Base-by-base conservation (phyloP, 2,113 vertebrate species). In the Mionectes macconnelli region DNA sequence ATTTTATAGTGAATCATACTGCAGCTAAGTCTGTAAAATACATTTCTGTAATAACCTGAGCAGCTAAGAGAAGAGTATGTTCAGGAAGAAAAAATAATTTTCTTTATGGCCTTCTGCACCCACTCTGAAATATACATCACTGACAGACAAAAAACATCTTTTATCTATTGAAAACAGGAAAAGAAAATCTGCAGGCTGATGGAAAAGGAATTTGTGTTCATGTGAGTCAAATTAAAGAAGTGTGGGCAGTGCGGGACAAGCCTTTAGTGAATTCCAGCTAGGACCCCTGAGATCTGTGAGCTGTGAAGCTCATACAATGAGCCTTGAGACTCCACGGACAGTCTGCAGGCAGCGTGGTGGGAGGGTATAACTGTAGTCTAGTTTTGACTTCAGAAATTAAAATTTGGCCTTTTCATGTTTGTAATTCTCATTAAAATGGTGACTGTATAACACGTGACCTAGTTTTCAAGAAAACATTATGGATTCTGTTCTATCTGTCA, bases 401-500 rank as follows among this genome's bases (percentile, higher is more conserved):
- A 90, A 87, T 68, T 40, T 67, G 39, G 14, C 39, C 63, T 78
- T 88, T 89, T 70, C 52, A 12, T 72, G 25, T 75, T 56, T 2
- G 1, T 24, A 79, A 72, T 90, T 87, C 57, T 82, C 53, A 53
- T 84, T 92, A 90, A 87, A 57, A 89, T 52, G n/a, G 69, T 84
- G 86, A 66, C 80, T 93, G 30, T 33, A 8, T 28, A 62, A 73
- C 66, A 39, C 8, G 4, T 72, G 85, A 94, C 74, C 86, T 84
- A 70, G 53, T 28, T 89, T 90, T 89, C 57, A 55, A 63, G 44
- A 57, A 49, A 89, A 63, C 53, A 15, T 60, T 53, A 33, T 79
- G 88, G 52, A 78, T 92, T 90, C 86, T 84, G 49, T 89, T 75
- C 80, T 97, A 33, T 88, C 90, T 89, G 74, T 84, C 91, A 80